Percentiles rank a stretch among this genome's conserved stretches.
phyloP scores from a whole-genome alignment of 2,888 invertebrate genomes.

The Oscheius myriophilus region DNA sequence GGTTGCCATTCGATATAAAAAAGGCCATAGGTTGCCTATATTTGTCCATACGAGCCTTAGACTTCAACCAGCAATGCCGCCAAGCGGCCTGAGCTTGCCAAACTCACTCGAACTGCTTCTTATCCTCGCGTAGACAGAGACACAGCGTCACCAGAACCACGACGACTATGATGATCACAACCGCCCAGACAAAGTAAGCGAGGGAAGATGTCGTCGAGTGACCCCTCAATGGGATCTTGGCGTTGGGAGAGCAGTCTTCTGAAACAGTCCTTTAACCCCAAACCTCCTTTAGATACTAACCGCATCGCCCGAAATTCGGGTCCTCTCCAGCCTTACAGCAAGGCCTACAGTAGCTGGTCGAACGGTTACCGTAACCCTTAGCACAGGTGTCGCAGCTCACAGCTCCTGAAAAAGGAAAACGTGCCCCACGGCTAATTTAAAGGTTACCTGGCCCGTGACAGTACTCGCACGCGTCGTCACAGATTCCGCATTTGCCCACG shows the following conservation, averaged over 20 bases:
- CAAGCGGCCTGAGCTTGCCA: not conserved
- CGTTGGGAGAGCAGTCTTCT: slow-evolving; percentile 53
- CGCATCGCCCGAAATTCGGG: slow-evolving; percentile 45
- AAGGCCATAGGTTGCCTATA: too few species aligned
- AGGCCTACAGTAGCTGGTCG: slow-evolving; percentile 66
- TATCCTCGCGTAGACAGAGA: slow-evolving; percentile 31
- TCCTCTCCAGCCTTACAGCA: slow-evolving; percentile 56
- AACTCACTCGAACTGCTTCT: slow-evolving; percentile 43
- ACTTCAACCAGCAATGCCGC: not conserved
- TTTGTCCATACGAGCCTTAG: too few species aligned
- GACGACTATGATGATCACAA: slow-evolving; percentile 36
- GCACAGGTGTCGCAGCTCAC: slow-evolving; percentile 66
- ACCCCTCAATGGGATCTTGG: slow-evolving; percentile 16
- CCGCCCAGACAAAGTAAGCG: slow-evolving; percentile 38
- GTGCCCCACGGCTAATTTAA: not conserved
- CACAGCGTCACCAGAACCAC: slow-evolving; percentile 24
- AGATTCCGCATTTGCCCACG: slow-evolving; percentile 58
- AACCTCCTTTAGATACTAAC: slow-evolving; percentile 29
- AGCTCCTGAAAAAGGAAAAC: slow-evolving; percentile 41
- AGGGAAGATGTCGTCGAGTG: slow-evolving; percentile 25
- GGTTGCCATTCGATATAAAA: too few species aligned
- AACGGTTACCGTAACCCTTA: slow-evolving; percentile 60
- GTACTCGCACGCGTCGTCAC: slow-evolving; percentile 63
- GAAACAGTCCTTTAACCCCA: slow-evolving; percentile 12
- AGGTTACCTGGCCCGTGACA: slow-evolving; percentile 62